phyloP scores from a whole-genome alignment of 2,797 vertebrate genomes.

The Gadopsis bispinosus region DNA sequence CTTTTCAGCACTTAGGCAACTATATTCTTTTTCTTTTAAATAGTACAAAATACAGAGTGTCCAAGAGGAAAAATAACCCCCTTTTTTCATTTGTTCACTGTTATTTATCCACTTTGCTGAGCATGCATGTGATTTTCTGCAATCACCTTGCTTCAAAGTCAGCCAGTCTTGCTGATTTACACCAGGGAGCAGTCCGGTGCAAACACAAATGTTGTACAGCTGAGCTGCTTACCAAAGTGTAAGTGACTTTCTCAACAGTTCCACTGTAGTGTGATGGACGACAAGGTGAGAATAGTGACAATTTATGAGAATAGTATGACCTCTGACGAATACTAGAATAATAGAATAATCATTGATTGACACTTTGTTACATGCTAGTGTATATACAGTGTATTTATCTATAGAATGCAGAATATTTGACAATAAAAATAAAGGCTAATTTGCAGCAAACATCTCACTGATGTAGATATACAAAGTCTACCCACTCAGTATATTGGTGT shows the following conservation, averaged over 20 bases:
- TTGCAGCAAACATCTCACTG: background rate
- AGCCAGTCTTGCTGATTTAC: constrained; percentile 29
- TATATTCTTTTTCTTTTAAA: constrained; percentile 10
- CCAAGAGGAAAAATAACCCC: constrained; percentile 6
- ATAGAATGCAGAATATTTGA: background rate
- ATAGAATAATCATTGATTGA: too few species aligned
- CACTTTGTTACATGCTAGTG: too few species aligned
- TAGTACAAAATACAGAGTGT: constrained; percentile 37
- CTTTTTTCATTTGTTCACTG: constrained; percentile 15
- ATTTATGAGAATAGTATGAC: background rate
- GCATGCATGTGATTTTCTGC: constrained; percentile 31
- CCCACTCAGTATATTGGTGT: background rate
- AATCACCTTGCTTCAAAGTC: constrained; percentile 34
- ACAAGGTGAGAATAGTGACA: background rate
- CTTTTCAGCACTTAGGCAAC: constrained; percentile 47
- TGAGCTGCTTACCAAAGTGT: constrained; percentile 18
- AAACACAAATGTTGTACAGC: constrained; percentile 4
- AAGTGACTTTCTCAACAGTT: constrained; percentile 11
- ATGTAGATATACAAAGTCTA: background rate
- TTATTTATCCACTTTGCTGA: constrained; percentile 51
- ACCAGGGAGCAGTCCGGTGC: background rate
- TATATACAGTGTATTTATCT: background rate
- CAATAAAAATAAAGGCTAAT: background rate
- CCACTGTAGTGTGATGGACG: background rate
- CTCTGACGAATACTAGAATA: background rate